A percentile compares a stretch with the other conserved stretches of the same genome.
These are phyloP conservation scores for Poecile atricapillus DNA, from an alignment of 2,113 vertebrate species.

Conservation along the genomic window DNA sequence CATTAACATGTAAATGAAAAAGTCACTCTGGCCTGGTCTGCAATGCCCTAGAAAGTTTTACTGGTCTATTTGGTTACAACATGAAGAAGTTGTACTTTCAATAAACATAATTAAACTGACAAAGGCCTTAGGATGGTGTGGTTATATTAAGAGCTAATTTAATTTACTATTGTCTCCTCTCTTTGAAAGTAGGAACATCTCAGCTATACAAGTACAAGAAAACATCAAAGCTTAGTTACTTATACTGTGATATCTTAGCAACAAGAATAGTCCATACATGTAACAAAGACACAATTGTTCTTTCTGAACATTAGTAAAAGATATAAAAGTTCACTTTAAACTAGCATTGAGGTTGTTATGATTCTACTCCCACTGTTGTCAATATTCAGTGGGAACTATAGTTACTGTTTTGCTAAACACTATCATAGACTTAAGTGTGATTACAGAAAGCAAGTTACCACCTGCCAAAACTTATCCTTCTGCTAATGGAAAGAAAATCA, in stretches of 20 bases:
- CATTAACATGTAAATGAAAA: constrained; percentile 66
- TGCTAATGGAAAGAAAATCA: not conserved
- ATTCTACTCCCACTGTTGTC: not conserved
- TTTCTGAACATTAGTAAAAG: not conserved
- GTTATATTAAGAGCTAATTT: not conserved
- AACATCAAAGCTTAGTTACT: not conserved
- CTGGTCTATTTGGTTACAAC: not conserved
- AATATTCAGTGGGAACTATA: not conserved
- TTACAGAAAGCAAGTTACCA: not conserved
- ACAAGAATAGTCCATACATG: not conserved
- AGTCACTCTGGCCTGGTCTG: constrained; percentile 5
- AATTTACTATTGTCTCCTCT: not conserved
- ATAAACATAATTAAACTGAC: not conserved
- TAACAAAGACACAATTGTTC: not conserved
- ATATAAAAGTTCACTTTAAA: not conserved
- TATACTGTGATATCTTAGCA: not conserved
- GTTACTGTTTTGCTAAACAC: not conserved
- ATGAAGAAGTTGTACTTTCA: not conserved
- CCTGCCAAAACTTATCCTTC: not conserved
- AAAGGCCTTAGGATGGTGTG: not conserved
- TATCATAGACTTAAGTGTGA: not conserved
- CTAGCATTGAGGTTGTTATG: not conserved
- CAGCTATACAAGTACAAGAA: not conserved
- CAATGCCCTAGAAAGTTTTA: constrained; percentile 4
- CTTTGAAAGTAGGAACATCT: not conserved